Conservation (phyloP, 2,888 invertebrate species). For the Bellardia bayeri region DNA sequence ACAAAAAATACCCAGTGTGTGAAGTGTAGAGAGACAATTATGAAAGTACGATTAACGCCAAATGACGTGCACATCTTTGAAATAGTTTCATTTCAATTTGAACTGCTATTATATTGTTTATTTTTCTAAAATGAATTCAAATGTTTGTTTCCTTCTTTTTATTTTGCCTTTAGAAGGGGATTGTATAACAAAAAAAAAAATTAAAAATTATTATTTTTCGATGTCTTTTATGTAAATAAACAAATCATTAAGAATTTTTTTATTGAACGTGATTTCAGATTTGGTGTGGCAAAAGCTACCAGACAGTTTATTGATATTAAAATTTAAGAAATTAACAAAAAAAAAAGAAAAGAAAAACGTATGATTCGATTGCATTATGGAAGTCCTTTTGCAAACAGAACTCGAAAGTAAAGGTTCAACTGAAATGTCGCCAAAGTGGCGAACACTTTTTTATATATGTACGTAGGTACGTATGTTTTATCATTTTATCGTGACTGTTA, state of each 20-base stretch:
- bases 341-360: neutral
- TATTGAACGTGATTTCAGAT: constrained; percentile 22
- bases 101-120: constrained; percentile 56
- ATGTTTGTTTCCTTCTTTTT: constrained; percentile 46
- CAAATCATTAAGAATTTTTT: constrained; percentile 65
- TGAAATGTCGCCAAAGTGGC: no score
- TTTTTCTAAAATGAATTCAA: constrained; percentile 63
- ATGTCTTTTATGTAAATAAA: constrained; percentile 75
- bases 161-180: constrained; percentile 20
- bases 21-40: neutral
- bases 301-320: constrained; percentile 16
- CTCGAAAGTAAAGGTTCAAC: neutral
- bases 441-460: no score
- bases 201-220: constrained; percentile 73
- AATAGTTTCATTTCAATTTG: constrained; percentile 35
- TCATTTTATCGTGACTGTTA: no score
- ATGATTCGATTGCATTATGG: no score
- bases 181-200: neutral
- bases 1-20: neutral
- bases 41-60: neutral
- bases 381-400: neutral
- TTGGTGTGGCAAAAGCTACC: constrained; percentile 16
- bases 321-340: neutral
- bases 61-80: constrained; percentile 7
- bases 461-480: no score